Evolutionary conservation across 92 coral and sea anemone species (phyloP), one percentile per base, ranked within the genome.

Genomic region (Epizoanthus illoricatus): DNA sequence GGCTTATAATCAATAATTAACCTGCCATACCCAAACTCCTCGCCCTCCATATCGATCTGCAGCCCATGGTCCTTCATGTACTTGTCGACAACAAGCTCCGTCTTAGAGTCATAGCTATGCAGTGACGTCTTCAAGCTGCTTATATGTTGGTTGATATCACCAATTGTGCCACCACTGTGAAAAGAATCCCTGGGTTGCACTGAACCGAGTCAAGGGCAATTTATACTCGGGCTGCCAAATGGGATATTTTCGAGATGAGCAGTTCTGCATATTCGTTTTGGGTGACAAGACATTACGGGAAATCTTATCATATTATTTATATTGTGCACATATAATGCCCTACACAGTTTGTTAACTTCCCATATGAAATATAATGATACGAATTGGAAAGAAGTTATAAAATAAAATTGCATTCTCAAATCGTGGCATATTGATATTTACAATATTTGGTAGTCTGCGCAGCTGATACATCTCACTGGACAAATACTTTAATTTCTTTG

Each of bases 1-100:
- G 75, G 86, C 69, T 90, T 94, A 68, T 91, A 94, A 88, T 94
- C 99, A 88, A 94, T 94, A 67, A 89, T 70, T 4, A 97, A 92
- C 58, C 85, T 91, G 24, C 99, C 99, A 89, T 76, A 97, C 5
- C 98, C 99, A 88, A 90, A 97, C 42, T 95, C 93, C 64, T 91
- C 95, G 28, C 90, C 98, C 16, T 97, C 99, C 19, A 89, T 88
- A 55, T 92, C 89, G 24, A 75, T 74, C 40, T 87, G 89, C 16
- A 90, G 58, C 3, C 93, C 92, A 64, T 88, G 88, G 23, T 89
- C 91, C 74, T 90, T 90, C 82, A 90, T 64, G 82, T 94, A 97
- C 76, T 88, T 94, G 85, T 97, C 99, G 3, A 97, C 87, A 57
- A 97, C 99, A 28, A 97, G 90, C 80, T 90, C 94, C 20, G 90